These are phyloP conservation scores for Apodemia hepburni DNA, from an alignment of 2,888 invertebrate species.

Conservation along the genomic window DNA sequence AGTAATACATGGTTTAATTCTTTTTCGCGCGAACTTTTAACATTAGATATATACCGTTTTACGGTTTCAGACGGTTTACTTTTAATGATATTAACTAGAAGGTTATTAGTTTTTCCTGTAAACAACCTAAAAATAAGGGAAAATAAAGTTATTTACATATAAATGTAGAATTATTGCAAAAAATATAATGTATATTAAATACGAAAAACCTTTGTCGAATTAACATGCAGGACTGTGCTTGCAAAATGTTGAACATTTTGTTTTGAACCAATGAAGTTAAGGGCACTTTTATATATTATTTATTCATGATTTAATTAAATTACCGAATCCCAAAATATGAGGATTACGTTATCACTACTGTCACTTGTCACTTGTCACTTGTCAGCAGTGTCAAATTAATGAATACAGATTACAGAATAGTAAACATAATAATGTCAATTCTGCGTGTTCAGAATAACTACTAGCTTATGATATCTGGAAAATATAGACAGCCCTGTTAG, in stretches of 20 bases:
- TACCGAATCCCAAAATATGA: neutral
- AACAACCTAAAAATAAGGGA: conserved; percentile 51
- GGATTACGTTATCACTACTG: neutral
- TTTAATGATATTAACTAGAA: conserved; percentile 51
- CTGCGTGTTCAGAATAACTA: no score
- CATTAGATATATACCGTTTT: conserved; percentile 51
- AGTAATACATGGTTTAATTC: conserved; percentile 47
- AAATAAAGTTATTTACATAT: conserved; percentile 27
- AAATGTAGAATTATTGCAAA: conserved; percentile 19
- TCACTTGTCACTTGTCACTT: no score
- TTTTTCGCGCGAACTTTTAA: conserved; percentile 47
- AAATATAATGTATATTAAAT: conserved; percentile 18
- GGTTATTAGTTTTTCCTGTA: conserved; percentile 47
- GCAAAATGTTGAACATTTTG: conserved; percentile 68
- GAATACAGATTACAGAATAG: no score
- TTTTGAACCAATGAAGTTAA: conserved; percentile 19
- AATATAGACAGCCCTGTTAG: no score
- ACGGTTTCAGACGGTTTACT: conserved; percentile 50
- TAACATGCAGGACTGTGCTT: conserved; percentile 50
- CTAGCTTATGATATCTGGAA: no score
- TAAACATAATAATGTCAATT: no score
- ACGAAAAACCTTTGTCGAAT: conserved; percentile 53
- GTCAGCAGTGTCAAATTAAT: no score
- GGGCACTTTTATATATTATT: conserved; percentile 28
- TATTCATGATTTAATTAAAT: conserved; percentile 40